Conservation (phyloP, 2,113 vertebrate species). For the Etia nguti region DNA sequence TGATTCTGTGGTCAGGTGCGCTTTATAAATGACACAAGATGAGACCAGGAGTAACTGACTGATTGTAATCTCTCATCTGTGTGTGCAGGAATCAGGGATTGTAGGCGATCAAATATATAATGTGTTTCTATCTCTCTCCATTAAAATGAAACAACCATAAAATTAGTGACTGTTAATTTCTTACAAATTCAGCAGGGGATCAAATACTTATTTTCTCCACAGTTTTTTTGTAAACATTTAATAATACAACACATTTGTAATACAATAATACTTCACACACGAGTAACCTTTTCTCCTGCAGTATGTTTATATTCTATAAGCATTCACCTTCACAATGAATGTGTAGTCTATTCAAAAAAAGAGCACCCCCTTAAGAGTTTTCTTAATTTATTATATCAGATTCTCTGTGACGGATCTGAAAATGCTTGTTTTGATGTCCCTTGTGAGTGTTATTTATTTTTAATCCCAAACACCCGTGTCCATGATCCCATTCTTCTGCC, state of each 20-base stretch:
- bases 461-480: conserved; percentile 23
- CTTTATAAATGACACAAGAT: background rate
- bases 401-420: conserved; percentile 9
- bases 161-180: background rate
- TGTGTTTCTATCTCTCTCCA: background rate
- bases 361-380: background rate
- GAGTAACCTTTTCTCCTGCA: background rate
- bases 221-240: background rate
- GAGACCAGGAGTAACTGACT: background rate
- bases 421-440: conserved; percentile 32
- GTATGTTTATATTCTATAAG: background rate
- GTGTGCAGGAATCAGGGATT: background rate
- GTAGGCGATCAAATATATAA: background rate
- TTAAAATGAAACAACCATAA: background rate
- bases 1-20: background rate
- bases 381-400: conserved; percentile 2
- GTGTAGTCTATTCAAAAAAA: background rate
- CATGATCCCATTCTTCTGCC: conserved; percentile 32
- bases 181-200: background rate
- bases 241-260: background rate
- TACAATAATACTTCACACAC: background rate
- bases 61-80: background rate
- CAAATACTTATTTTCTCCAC: background rate
- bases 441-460: conserved; percentile 23
- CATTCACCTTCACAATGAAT: background rate